Percentiles rank a stretch among this genome's conserved stretches.
These are phyloP conservation scores for Malurus alboscapulatus DNA, from an alignment of 2,113 vertebrate genomes.

Conservation along the genomic window DNA sequence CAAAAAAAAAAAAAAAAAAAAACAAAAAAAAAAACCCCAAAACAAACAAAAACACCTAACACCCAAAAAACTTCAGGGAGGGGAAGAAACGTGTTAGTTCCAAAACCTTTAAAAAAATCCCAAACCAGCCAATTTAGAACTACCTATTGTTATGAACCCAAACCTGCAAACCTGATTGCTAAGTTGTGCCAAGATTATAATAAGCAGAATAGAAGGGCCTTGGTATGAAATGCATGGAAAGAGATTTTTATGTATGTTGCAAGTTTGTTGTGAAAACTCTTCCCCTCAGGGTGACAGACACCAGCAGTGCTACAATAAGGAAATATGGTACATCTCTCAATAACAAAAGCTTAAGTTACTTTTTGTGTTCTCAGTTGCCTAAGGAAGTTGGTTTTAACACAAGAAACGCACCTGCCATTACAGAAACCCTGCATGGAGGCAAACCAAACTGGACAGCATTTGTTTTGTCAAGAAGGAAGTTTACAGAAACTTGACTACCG, in stretches of 20 bases:
- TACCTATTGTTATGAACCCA: neutral
- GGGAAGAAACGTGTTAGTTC: neutral
- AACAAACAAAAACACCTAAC: too few species aligned
- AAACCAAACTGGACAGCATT: neutral
- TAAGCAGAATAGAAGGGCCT: neutral
- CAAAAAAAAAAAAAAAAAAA: too few species aligned
- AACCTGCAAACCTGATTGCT: neutral
- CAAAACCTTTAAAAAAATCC: neutral
- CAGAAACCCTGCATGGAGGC: neutral
- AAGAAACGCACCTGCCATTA: neutral
- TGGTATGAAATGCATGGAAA: neutral
- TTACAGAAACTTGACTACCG: neutral
- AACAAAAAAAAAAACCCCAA: too few species aligned
- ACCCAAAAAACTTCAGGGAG: neutral
- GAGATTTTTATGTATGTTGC: neutral
- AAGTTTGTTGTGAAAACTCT: neutral
- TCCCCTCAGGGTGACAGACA: neutral
- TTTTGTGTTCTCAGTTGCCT: neutral
- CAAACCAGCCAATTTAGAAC: neutral
- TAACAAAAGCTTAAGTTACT: neutral
- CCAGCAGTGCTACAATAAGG: neutral
- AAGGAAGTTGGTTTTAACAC: neutral
- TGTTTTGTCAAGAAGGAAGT: neutral
- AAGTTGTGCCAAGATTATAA: neutral
- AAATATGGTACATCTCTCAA: fast-evolving